These are phyloP conservation scores for Monodelphis domestica DNA, from an alignment of 2,797 vertebrate species.

Conservation along the genomic window DNA sequence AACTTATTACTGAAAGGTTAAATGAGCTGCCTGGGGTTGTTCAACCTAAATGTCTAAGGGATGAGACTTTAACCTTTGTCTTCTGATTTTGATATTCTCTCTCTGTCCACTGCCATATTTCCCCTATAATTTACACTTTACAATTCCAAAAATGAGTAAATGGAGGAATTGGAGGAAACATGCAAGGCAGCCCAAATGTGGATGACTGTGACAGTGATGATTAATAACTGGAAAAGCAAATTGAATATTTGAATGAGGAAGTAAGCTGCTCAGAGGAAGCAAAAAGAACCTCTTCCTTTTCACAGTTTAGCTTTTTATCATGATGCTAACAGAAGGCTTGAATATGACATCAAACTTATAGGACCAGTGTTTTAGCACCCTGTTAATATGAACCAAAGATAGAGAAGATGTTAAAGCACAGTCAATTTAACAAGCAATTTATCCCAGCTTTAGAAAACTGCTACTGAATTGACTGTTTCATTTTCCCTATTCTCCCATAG, in stretches of 20 bases:
- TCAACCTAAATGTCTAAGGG: neutral
- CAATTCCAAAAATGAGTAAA: neutral
- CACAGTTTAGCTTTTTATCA: conserved; percentile 99
- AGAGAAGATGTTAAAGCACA: conserved; percentile 94
- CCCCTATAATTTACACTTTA: neutral
- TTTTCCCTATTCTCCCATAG: neutral
- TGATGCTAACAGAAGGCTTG: conserved; percentile 97
- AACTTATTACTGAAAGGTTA: neutral
- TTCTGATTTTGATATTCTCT: neutral
- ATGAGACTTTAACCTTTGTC: neutral
- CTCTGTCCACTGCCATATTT: neutral
- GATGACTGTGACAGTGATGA: conserved; percentile 96
- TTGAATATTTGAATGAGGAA: conserved; percentile 96
- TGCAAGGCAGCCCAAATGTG: neutral
- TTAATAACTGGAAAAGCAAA: conserved; percentile 95
- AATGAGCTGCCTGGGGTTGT: neutral
- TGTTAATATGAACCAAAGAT: conserved; percentile 98
- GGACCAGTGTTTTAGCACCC: conserved; percentile 93
- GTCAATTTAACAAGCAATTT: neutral
- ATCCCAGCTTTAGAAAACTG: neutral
- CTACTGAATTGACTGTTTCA: neutral
- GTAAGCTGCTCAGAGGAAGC: conserved; percentile 97
- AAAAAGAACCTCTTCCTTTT: conserved; percentile 99
- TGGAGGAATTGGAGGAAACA: neutral
- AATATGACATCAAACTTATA: conserved; percentile 96